Conservation (phyloP, 2,113 vertebrate genomes). For the Podiceps cristatus region DNA sequence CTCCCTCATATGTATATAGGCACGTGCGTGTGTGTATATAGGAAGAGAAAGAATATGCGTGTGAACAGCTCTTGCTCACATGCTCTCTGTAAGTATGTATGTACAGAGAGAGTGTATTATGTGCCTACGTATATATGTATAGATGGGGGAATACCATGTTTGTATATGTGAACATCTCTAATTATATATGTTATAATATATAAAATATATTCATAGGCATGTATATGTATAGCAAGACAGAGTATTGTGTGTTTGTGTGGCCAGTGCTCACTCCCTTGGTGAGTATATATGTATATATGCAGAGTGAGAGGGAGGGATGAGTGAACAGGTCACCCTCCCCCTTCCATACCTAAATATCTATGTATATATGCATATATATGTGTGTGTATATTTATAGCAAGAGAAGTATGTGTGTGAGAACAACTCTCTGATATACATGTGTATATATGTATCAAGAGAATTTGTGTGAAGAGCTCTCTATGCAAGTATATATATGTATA, state of each 20-base stretch:
- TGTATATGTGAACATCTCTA: neutral
- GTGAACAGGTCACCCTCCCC: neutral
- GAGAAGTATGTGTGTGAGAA: neutral
- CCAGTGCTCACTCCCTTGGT: neutral
- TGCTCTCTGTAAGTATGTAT: neutral
- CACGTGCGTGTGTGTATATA: accelerated
- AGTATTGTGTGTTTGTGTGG: neutral
- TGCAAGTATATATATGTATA: neutral
- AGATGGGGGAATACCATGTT: neutral
- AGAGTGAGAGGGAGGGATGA: neutral
- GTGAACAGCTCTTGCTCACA: neutral
- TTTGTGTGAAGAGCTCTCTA: neutral
- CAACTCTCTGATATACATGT: no score
- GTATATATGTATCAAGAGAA: neutral
- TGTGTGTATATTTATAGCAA: neutral
- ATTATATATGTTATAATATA: neutral
- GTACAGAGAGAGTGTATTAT: neutral
- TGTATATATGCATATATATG: neutral
- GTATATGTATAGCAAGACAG: neutral
- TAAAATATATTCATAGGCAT: neutral
- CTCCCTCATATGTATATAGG: no score
- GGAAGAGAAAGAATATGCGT: neutral
- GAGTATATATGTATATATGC: neutral
- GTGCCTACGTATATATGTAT: neutral
- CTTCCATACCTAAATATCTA: neutral